These are phyloP conservation scores for Prionace glauca DNA, from an alignment of 2,797 vertebrate species.

Conservation along the genomic window DNA sequence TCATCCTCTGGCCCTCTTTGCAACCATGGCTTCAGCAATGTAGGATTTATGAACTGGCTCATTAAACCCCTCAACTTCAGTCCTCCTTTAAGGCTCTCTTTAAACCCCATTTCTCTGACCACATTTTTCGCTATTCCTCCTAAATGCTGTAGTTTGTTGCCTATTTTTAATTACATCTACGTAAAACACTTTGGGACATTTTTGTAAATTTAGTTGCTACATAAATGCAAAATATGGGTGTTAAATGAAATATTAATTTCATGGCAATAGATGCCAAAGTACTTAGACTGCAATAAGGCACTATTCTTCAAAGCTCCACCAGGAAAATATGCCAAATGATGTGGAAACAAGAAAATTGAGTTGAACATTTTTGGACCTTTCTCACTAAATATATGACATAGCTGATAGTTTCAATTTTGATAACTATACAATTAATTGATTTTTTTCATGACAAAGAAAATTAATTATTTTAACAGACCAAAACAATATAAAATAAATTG, in stretches of 20 bases:
- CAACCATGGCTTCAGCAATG: background rate
- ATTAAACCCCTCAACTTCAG: no score
- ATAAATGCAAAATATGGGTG: background rate
- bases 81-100: no score
- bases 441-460: background rate
- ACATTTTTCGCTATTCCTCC: background rate
- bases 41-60: no score
- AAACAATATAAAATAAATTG: background rate
- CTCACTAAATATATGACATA: background rate
- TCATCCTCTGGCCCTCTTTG: background rate
- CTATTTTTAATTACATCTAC: background rate
- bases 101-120: background rate
- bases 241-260: background rate
- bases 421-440: background rate
- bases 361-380: background rate
- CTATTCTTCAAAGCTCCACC: background rate
- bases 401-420: background rate
- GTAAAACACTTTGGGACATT: background rate
- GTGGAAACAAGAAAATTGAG: background rate
- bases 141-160: background rate
- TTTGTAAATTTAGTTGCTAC: background rate
- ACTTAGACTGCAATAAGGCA: background rate
- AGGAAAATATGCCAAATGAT: background rate
- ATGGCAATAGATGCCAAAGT: background rate
- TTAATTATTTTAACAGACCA: background rate